Evolutionary conservation across 2,888 invertebrate species (phyloP), one percentile per base, ranked within the genome.

Genomic region (Oligia strigilis): DNA sequence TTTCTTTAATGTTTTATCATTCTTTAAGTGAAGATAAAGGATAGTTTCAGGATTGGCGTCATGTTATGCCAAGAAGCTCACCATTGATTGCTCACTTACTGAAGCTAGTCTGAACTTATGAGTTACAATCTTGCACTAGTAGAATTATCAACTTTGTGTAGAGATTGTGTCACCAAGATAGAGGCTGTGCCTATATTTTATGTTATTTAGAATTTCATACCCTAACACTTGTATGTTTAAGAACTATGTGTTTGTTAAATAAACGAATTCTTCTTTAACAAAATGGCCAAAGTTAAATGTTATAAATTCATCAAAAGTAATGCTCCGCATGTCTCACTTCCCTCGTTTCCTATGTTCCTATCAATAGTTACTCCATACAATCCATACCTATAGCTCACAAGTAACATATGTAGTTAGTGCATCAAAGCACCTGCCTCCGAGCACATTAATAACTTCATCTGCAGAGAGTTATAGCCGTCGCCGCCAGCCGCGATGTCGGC

Each of bases 401-500:
- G 65, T 69, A 73, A 71, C 69, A 58, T 81, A 79, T 64, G 77
- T 87, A 89, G 83, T 88, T 83, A 83, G 89, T 83, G 82, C 79
- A 84, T 78, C 81, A 80, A 75, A 87, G 80, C 82, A 87, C 84
- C 85, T 87, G 89, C 87, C 85, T 84, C 70, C 83, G 77, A 87
- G 80, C 82, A 89, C 93, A 94, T 93, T 95, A 94, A 95, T 95
- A 95, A 94, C 94, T 94, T 94, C 93, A 94, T 94, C 93, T 91
- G 88, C 83, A 78, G 86, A 92, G 92, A 94, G 90, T 93, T 93
- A 94, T 92, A 88, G 92, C 89, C 91, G 90, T 90, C 90, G 85
- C 87, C 86, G 87, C 88, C 87, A 87, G 87, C 89, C 88, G 87
- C 84, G 93, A 92, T 91, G 92, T 91, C 91, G 87, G 91, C 87